Evolutionary conservation across 2,888 invertebrate species (phyloP).

Genomic region (Boloria euphrosyne): DNA sequence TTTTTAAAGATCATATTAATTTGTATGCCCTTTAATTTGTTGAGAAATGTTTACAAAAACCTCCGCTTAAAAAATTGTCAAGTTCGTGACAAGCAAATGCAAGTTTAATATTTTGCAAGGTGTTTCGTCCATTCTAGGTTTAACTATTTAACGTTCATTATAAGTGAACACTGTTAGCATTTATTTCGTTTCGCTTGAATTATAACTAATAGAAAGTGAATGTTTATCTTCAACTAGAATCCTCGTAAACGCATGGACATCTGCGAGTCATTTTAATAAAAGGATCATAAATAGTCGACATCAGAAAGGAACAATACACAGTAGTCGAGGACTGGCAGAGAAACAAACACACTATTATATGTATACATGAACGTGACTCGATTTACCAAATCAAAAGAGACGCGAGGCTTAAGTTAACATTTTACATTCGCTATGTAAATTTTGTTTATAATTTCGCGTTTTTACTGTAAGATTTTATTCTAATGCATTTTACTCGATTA

Average conservation of each 20-base stretch:
- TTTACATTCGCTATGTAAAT: conserved; percentile 59
- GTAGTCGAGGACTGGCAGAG: conserved; percentile 60
- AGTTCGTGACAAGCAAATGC: neutral
- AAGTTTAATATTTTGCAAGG: conserved; percentile 21
- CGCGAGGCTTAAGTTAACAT: conserved; percentile 71
- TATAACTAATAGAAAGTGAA: conserved; percentile 10
- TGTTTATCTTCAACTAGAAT: conserved; percentile 52
- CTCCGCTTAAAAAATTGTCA: conserved; percentile 7
- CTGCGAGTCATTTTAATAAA: conserved; percentile 65
- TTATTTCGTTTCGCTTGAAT: conserved; percentile 18
- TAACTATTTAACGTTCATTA: conserved; percentile 16
- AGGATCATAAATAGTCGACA: conserved; percentile 66
- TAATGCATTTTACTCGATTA: conserved; percentile 81
- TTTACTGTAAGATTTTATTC: conserved; percentile 69
- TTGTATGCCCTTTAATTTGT: conserved; percentile 30
- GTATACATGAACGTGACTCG: conserved; percentile 71
- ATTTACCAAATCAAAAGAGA: conserved; percentile 77
- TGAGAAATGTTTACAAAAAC: conserved; percentile 14
- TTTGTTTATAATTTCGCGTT: conserved; percentile 66
- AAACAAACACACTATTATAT: conserved; percentile 57
- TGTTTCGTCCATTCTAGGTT: conserved; percentile 24
- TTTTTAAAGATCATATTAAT: conserved; percentile 36
- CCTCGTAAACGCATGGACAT: conserved; percentile 60
- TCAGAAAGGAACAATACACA: conserved; percentile 61
- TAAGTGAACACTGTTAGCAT: conserved; percentile 15